Percentiles rank a stretch among this genome's conserved stretches.
These are phyloP conservation scores for Plusia festucae DNA, from an alignment of 2,888 invertebrate species.

Conservation along the genomic window DNA sequence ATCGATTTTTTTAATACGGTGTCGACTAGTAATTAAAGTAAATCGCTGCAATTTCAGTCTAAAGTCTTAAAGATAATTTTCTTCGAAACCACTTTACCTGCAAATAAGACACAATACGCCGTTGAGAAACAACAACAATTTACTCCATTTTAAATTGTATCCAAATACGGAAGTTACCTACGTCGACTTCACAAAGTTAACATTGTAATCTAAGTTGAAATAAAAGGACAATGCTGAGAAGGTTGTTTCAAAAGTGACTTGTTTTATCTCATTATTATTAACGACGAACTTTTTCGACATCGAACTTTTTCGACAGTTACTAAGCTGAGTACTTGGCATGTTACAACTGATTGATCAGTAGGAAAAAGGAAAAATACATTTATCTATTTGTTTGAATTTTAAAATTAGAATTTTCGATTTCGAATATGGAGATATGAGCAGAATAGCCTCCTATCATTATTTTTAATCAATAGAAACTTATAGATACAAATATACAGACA, in stretches of 20 bases:
- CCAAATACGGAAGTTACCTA: slow-evolving; percentile 5
- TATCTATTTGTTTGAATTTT: slow-evolving; percentile 9
- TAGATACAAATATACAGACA: slow-evolving; percentile 4
- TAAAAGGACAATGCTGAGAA: slow-evolving; percentile 39
- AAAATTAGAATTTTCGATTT: neutral
- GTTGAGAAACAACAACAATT: neutral
- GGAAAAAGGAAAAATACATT: slow-evolving; percentile 26
- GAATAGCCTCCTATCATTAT: neutral
- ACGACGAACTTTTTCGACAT: slow-evolving; percentile 13
- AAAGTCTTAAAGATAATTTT: neutral
- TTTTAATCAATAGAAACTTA: neutral
- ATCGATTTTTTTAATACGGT: no score
- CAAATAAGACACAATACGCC: neutral
- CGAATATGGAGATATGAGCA: neutral
- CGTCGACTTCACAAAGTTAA: slow-evolving; percentile 15
- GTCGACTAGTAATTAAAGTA: neutral
- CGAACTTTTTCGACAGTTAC: slow-evolving; percentile 6
- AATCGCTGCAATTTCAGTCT: neutral
- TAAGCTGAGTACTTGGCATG: slow-evolving; percentile 13
- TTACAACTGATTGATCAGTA: slow-evolving; percentile 18
- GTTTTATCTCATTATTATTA: slow-evolving; percentile 23
- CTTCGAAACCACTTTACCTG: neutral
- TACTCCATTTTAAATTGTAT: slow-evolving; percentile 3
- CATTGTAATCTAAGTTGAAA: slow-evolving; percentile 37
- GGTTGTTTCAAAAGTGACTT: slow-evolving; percentile 25